Evolutionary conservation across 2,113 vertebrate species (phyloP).

Genomic region (Mobula hypostoma): DNA sequence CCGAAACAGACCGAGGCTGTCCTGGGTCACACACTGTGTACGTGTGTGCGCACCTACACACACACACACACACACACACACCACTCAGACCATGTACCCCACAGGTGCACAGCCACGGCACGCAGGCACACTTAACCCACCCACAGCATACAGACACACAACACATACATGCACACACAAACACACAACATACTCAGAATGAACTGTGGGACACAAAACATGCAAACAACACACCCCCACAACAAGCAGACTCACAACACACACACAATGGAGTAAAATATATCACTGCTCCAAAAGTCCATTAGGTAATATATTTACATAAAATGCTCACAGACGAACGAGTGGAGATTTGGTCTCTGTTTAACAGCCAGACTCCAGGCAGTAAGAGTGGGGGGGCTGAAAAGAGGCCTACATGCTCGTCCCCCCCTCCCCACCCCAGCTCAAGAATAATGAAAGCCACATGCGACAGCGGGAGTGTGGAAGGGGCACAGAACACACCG

Average conservation of each 20-base stretch:
- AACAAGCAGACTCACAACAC: too few species aligned
- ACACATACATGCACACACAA: too few species aligned
- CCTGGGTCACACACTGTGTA: conserved; percentile 44
- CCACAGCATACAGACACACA: too few species aligned
- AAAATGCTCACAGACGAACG: too few species aligned
- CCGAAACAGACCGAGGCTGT: conserved; percentile 66
- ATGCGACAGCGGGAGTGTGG: background rate
- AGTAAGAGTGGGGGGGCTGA: background rate
- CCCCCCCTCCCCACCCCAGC: background rate
- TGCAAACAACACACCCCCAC: too few species aligned
- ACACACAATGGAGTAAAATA: too few species aligned
- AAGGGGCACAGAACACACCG: background rate
- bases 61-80: background rate
- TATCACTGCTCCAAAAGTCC: too few species aligned
- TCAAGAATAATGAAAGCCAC: background rate
- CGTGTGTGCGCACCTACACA: background rate
- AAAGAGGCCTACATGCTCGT: too few species aligned
- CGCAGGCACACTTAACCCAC: background rate
- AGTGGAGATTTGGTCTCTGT: background rate
- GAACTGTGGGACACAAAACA: too few species aligned
- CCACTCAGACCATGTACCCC: too few species aligned
- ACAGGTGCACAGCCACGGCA: background rate
- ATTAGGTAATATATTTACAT: too few species aligned
- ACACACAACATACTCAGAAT: too few species aligned
- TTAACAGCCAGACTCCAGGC: background rate